These are phyloP conservation scores for Molothrus aeneus DNA, from an alignment of 2,797 vertebrate species.

Conservation along the genomic window DNA sequence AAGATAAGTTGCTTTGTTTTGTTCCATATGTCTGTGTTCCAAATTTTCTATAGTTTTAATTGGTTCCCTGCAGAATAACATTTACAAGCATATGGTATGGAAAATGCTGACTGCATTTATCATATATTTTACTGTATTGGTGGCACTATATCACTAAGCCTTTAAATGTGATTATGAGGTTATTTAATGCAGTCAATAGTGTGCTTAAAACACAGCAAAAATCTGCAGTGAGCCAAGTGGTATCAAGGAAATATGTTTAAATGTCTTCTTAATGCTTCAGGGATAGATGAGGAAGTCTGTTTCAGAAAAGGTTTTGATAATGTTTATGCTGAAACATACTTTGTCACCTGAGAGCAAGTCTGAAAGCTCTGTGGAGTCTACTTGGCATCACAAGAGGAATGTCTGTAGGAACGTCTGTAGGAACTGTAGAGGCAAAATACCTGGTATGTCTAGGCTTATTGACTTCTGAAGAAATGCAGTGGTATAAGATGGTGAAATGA, in stretches of 20 bases:
- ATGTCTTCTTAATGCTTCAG: not conserved
- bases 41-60: constrained; percentile 84
- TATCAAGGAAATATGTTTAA: not conserved
- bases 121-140: constrained; percentile 68
- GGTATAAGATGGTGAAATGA: not conserved
- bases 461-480: not conserved
- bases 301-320: not conserved
- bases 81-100: constrained; percentile 82
- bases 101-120: constrained; percentile 82
- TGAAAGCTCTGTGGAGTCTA: not conserved
- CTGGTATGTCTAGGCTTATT: fast-evolving
- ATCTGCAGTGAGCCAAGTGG: constrained; percentile 29
- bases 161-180: constrained; percentile 73
- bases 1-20: constrained; percentile 83
- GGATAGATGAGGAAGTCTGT: not conserved
- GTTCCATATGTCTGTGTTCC: constrained; percentile 82
- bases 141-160: constrained; percentile 69
- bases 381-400: not conserved
- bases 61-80: constrained; percentile 84
- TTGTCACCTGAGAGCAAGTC: not conserved
- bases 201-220: constrained; percentile 50
- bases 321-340: not conserved
- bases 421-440: not conserved
- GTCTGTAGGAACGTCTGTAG: not conserved
- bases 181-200: constrained; percentile 60